Evolutionary conservation across 1,140 invertebrate species (phyloP).

Genomic region (Samia ricini): DNA sequence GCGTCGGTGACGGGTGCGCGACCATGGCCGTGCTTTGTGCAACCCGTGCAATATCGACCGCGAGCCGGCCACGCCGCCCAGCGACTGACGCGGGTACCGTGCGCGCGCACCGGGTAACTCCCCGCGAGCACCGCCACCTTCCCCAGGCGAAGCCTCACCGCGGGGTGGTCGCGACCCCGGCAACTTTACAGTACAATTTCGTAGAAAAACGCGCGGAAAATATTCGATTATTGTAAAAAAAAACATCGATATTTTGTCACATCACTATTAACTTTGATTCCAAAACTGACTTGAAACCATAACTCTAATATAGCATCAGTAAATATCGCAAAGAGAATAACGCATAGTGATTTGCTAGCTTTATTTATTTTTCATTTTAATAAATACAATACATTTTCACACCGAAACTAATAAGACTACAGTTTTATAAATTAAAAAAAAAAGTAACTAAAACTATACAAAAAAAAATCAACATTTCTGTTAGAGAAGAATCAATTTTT

Average conservation of each 20-base stretch:
- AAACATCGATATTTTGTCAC: background rate
- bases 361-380: no score
- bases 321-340: no score
- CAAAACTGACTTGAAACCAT: no score
- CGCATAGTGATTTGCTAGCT: no score
- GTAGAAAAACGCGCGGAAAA: slow-evolving; percentile 20
- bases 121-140: slow-evolving; percentile 28
- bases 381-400: no score
- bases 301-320: no score
- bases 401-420: no score
- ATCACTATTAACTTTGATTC: no score
- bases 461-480: no score
- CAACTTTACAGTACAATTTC: slow-evolving; percentile 13
- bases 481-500: no score
- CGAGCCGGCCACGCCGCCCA: slow-evolving; percentile 66
- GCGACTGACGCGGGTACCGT: slow-evolving; percentile 68
- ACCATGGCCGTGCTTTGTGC: slow-evolving; percentile 59
- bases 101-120: slow-evolving; percentile 65
- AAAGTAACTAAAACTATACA: no score
- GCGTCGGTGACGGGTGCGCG: slow-evolving; percentile 36
- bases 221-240: background rate
- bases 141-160: slow-evolving; percentile 17
- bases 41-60: slow-evolving; percentile 65
- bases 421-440: no score
- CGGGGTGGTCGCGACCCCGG: slow-evolving; percentile 15